Conservation (phyloP, 1,140 invertebrate species). For the Hylyphantes graminicola region DNA sequence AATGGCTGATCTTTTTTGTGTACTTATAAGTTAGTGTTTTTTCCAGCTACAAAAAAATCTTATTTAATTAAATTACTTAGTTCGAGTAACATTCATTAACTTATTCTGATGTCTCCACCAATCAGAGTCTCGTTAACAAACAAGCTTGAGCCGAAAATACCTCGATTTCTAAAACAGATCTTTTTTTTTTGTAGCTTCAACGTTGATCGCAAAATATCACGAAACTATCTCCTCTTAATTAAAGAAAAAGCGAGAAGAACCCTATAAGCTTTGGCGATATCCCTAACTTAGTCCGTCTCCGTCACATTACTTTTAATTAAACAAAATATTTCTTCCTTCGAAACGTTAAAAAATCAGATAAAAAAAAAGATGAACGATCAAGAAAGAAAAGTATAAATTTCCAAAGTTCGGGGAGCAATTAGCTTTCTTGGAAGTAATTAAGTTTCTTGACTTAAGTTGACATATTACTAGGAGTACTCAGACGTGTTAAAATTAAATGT, state of each 20-base stretch:
- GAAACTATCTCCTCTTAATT: conserved; percentile 23
- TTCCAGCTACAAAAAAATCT: no score
- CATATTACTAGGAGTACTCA: conserved; percentile 50
- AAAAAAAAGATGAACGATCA: conserved; percentile 4
- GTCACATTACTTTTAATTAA: conserved; percentile 56
- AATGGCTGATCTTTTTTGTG: no score
- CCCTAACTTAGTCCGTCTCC: conserved; percentile 31
- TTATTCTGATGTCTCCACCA: no score
- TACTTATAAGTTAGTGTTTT: no score
- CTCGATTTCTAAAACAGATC: not conserved
- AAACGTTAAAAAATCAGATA: not conserved
- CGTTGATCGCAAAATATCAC: conserved; percentile 28
- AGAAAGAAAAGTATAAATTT: conserved; percentile 15
- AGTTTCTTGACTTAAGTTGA: conserved; percentile 54
- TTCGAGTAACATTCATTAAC: no score
- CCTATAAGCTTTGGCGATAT: conserved; percentile 34
- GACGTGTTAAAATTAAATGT: conserved; percentile 60
- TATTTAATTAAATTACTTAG: no score
- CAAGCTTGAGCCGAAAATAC: conserved; percentile 6
- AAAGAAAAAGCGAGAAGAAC: conserved; percentile 1
- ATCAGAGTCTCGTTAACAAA: conserved; percentile 20
- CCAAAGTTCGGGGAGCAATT: conserved; percentile 44
- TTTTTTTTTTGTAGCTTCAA: not conserved
- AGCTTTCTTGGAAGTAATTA: conserved; percentile 53
- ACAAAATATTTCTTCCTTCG: conserved; percentile 54